These are phyloP conservation scores for Psittacara wagleri DNA, from an alignment of 2,113 vertebrate genomes.

Conservation along the genomic window DNA sequence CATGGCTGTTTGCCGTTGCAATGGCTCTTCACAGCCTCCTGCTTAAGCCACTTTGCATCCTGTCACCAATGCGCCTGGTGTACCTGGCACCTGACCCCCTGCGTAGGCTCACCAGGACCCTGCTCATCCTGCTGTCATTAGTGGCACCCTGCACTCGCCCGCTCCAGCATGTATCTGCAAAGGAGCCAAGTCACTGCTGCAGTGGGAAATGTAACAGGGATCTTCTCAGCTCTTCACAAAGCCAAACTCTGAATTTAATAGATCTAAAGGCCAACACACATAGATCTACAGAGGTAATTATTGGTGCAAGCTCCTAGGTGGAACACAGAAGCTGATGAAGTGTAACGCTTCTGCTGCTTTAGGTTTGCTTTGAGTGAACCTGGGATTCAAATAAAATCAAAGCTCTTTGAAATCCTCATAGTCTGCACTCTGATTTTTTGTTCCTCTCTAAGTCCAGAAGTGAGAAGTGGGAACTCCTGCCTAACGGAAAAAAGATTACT, in stretches of 20 bases:
- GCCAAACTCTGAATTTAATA: not conserved
- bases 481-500: not conserved
- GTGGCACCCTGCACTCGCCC: rapidly evolving
- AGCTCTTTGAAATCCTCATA: not conserved
- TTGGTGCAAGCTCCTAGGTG: not conserved
- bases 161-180: not conserved
- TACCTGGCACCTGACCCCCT: conserved; percentile 4
- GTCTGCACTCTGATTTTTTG: not conserved
- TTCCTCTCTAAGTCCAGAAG: not conserved
- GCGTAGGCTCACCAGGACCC: conserved; percentile 20
- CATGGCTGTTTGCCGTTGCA: not conserved
- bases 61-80: not conserved
- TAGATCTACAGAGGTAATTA: not conserved
- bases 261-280: not conserved
- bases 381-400: not conserved
- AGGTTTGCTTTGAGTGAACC: not conserved
- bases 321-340: not conserved
- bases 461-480: not conserved
- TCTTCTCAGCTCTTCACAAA: not conserved
- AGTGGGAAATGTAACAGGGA: not conserved
- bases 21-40: not conserved
- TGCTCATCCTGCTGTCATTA: not conserved
- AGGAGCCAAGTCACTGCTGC: not conserved
- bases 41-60: conserved; percentile 24
- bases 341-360: not conserved